These are phyloP conservation scores for Pelobates cultripes DNA, from an alignment of 2,797 vertebrate genomes.

Conservation along the genomic window DNA sequence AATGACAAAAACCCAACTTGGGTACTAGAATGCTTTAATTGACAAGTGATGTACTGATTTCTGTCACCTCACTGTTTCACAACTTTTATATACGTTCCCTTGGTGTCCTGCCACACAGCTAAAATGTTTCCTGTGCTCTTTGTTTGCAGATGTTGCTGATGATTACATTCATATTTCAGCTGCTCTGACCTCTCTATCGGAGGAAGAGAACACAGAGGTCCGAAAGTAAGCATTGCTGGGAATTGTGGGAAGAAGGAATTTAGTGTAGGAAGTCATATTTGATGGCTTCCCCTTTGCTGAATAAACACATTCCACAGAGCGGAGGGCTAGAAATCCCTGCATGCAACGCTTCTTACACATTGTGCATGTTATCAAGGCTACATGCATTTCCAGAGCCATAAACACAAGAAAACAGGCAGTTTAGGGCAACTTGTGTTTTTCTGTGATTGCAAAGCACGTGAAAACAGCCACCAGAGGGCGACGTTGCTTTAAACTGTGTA, in stretches of 20 bases:
- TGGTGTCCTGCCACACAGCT: not conserved
- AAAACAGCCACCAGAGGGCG: constrained; percentile 14
- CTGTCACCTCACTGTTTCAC: too few species aligned
- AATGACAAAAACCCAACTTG: too few species aligned
- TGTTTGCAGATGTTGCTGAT: constrained; percentile 87
- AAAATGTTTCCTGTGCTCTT: constrained; percentile 52
- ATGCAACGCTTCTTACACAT: not conserved
- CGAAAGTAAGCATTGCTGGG: constrained; percentile 83
- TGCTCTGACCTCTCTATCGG: constrained; percentile 81
- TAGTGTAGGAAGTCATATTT: constrained; percentile 46
- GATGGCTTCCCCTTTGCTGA: constrained; percentile 48
- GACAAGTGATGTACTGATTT: too few species aligned
- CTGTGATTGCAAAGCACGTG: not conserved
- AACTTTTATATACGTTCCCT: too few species aligned
- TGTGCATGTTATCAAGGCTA: not conserved
- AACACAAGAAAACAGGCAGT: not conserved
- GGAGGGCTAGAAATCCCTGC: constrained; percentile 4
- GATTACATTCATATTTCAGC: constrained; percentile 93
- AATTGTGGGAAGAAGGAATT: constrained; percentile 35
- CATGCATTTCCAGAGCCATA: not conserved
- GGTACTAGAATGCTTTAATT: too few species aligned
- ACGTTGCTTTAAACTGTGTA: not conserved
- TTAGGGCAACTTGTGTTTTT: not conserved
- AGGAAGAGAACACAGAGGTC: constrained; percentile 85
- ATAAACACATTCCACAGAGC: constrained; percentile 36